A percentile compares a stretch with the other conserved stretches of the same genome.
These are phyloP conservation scores for Nephrocerus scutellatus DNA, from an alignment of 2,888 invertebrate genomes.

Conservation along the genomic window DNA sequence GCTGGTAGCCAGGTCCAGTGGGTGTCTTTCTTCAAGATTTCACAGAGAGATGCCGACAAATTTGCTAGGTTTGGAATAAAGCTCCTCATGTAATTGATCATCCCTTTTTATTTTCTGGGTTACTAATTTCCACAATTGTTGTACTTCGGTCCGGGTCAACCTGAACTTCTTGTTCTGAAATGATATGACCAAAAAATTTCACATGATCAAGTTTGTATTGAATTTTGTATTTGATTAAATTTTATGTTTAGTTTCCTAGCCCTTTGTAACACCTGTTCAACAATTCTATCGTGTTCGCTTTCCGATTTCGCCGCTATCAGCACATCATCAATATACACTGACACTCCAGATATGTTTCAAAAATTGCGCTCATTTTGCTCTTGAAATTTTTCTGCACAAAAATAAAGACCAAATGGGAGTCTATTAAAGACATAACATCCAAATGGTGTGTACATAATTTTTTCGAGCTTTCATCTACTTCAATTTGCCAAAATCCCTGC, in stretches of 20 bases:
- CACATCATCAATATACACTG: slow-evolving; percentile 12
- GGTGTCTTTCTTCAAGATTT: too few species aligned
- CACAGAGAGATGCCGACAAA: too few species aligned
- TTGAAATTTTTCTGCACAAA: too few species aligned
- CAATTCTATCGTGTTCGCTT: slow-evolving; percentile 9
- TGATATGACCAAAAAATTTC: slow-evolving; percentile 28
- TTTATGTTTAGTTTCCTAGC: slow-evolving; percentile 1
- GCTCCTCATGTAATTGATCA: too few species aligned
- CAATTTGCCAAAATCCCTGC: too few species aligned
- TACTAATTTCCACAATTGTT: slow-evolving; percentile 1
- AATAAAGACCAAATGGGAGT: slow-evolving; percentile 13
- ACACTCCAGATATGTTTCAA: slow-evolving; percentile 18
- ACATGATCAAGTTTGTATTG: slow-evolving; percentile 26
- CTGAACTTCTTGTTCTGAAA: slow-evolving; percentile 14
- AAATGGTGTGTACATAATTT: too few species aligned
- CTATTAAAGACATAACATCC: slow-evolving; percentile 15
- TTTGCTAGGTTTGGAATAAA: too few species aligned
- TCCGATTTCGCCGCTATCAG: slow-evolving; percentile 3
- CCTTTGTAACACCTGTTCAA: slow-evolving; percentile 8
- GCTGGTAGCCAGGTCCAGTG: too few species aligned
- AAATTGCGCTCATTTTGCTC: too few species aligned
- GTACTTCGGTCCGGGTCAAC: slow-evolving; percentile 1
- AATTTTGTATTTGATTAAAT: slow-evolving; percentile 21
- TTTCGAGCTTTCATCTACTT: too few species aligned
- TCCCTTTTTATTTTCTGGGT: too few species aligned